Conservation (phyloP, 2,113 vertebrate species). For the Lagopus leucura region DNA sequence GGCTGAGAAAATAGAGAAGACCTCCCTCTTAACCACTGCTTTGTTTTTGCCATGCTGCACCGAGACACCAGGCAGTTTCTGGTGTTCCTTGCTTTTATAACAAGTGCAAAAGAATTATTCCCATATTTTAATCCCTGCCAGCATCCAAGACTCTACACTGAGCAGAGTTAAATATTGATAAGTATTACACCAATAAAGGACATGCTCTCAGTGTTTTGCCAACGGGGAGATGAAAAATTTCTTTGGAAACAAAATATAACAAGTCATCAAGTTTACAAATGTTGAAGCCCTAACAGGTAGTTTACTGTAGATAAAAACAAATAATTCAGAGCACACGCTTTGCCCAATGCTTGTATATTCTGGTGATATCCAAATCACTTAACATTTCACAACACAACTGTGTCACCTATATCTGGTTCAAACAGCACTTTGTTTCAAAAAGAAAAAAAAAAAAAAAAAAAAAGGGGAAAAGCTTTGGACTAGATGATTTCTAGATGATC, state of each 20-base stretch:
- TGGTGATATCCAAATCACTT: neutral
- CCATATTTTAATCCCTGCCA: neutral
- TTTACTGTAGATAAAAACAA: neutral
- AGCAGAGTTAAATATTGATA: neutral
- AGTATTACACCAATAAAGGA: neutral
- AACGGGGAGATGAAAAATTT: neutral
- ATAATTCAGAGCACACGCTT: neutral
- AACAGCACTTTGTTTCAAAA: neutral
- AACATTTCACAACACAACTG: neutral
- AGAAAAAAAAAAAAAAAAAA: neutral
- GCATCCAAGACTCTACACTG: neutral
- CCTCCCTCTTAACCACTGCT: neutral
- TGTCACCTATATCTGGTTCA: neutral
- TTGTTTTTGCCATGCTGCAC: neutral
- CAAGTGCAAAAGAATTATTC: neutral
- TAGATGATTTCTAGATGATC: no score
- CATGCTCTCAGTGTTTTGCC: neutral
- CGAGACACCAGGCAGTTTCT: neutral
- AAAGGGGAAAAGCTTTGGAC: neutral
- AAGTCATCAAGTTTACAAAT: neutral
- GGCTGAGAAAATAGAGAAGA: neutral
- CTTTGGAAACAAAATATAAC: neutral
- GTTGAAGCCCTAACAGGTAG: neutral
- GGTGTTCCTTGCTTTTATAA: neutral
- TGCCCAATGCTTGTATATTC: neutral